These are phyloP conservation scores for Amiota communis DNA, from an alignment of 2,888 invertebrate genomes.

Conservation along the genomic window DNA sequence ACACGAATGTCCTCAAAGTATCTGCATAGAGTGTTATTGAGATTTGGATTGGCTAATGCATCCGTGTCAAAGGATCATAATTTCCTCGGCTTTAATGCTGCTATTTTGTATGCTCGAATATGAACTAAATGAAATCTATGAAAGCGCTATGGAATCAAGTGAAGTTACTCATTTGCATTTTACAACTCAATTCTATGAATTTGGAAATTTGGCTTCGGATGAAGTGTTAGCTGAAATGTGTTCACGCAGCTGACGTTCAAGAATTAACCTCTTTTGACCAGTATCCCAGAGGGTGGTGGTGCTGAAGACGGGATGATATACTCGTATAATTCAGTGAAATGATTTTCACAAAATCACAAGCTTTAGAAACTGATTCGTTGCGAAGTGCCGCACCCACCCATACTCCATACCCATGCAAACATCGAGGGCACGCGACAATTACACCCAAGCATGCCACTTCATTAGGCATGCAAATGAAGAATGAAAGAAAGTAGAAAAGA, in stretches of 20 bases:
- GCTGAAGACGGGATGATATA: neutral
- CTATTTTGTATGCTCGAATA: slow-evolving; percentile 66
- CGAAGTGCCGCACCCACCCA: neutral
- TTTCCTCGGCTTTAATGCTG: slow-evolving; percentile 59
- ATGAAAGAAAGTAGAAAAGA: neutral
- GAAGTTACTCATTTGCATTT: slow-evolving; percentile 61
- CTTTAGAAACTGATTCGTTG: too few relatives aligned
- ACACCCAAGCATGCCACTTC: slow-evolving; percentile 17
- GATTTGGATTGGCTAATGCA: neutral
- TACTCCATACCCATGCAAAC: neutral
- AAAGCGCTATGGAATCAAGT: too few relatives aligned
- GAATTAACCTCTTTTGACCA: neutral
- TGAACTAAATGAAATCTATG: slow-evolving; percentile 47
- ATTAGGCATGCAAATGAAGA: slow-evolving; percentile 28
- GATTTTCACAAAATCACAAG: neutral
- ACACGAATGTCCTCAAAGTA: too few relatives aligned
- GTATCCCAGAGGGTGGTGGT: neutral
- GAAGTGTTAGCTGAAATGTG: slow-evolving; percentile 41
- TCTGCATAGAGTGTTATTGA: too few relatives aligned
- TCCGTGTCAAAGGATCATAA: slow-evolving; percentile 67
- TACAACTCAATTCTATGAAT: slow-evolving; percentile 58
- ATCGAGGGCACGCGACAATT: slow-evolving; percentile 9
- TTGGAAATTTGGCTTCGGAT: too few relatives aligned
- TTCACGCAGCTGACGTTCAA: slow-evolving; percentile 45
- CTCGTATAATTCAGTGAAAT: slow-evolving; percentile 13